phyloP scores from a whole-genome alignment of 2,888 invertebrate species.

The Folsomia candida region DNA sequence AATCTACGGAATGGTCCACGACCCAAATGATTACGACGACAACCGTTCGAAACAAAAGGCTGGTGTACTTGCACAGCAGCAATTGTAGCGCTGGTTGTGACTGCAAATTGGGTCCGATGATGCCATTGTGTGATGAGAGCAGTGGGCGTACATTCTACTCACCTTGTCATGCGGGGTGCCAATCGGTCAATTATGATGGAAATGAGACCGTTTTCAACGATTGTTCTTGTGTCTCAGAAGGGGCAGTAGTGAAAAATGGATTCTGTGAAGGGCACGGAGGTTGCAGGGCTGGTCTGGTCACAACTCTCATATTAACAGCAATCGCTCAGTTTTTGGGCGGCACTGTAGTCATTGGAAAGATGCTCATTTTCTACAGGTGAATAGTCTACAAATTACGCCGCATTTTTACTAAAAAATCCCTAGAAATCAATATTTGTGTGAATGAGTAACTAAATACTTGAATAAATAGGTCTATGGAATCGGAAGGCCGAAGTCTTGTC shows the following conservation, averaged over 20 bases:
- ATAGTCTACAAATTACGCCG: neutral
- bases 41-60: neutral
- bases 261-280: constrained; percentile 27
- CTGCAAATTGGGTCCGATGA: constrained; percentile 62
- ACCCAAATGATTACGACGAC: neutral
- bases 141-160: constrained; percentile 64
- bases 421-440: neutral
- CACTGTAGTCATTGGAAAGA: constrained; percentile 65
- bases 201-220: constrained; percentile 31
- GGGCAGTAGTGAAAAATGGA: constrained; percentile 31
- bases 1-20: neutral
- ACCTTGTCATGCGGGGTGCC: constrained; percentile 72
- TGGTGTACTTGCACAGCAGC: neutral
- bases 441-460: constrained; percentile 26
- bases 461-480: constrained; percentile 59
- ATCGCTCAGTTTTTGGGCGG: constrained; percentile 63
- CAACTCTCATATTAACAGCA: constrained; percentile 51
- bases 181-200: constrained; percentile 45
- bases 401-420: neutral
- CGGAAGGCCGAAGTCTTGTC: constrained; percentile 64
- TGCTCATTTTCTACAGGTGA: constrained; percentile 64
- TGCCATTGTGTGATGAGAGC: constrained; percentile 64
- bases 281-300: constrained; percentile 48
- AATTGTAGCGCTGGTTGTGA: constrained; percentile 58
- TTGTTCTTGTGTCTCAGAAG: constrained; percentile 37